Conservation (phyloP, 2,113 vertebrate genomes). For the Peromyscus californicus region DNA sequence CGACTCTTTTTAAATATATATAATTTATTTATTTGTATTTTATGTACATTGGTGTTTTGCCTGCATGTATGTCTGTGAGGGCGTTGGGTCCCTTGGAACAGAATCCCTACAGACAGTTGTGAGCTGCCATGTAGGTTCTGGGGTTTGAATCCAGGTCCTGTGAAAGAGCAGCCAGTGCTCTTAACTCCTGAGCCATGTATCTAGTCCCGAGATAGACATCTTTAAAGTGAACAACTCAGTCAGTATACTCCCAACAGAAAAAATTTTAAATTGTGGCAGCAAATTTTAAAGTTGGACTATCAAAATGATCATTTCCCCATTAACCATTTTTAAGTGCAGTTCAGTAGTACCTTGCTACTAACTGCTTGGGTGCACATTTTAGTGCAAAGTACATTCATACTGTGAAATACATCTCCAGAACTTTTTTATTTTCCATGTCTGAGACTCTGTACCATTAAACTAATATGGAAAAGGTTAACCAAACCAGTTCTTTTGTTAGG, state of each 20-base stretch:
- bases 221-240: background rate
- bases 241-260: background rate
- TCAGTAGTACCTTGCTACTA: background rate
- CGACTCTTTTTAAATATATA: background rate
- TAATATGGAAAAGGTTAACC: background rate
- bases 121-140: background rate
- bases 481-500: background rate
- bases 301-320: background rate
- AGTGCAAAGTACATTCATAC: background rate
- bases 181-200: background rate
- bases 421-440: background rate
- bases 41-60: background rate
- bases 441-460: background rate
- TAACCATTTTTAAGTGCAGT: background rate
- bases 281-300: background rate
- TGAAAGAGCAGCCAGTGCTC: background rate
- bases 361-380: background rate
- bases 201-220: background rate
- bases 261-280: background rate
- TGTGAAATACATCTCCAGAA: constrained; percentile 1
- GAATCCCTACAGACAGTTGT: background rate
- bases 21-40: background rate
- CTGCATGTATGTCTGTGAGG: background rate
- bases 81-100: background rate
- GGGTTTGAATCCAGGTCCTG: background rate